Evolutionary conservation across 1,140 invertebrate genomes (phyloP), one percentile per base, ranked within the genome.

Genomic region (Drosophila bocki): DNA sequence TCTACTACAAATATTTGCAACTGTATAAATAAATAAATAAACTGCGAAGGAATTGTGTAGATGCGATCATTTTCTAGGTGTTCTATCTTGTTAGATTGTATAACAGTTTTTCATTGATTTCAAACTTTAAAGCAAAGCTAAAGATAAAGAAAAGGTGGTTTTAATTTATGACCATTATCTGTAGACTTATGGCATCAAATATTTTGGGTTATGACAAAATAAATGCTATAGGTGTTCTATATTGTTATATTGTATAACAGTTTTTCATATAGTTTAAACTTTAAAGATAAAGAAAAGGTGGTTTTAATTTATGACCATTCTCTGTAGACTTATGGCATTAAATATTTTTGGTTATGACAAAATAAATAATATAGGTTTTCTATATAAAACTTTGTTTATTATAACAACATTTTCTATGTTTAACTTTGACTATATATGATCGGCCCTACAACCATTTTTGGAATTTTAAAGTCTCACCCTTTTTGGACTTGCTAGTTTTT

Each of bases 401-500:
- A 2, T 26, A 26, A 26, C 26, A 26, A 22, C 22, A 22, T 22
- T 15, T 22, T n/a, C 6, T 3, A 7, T 22, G 11, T n/a, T 50
- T 50, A n/a, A 15, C 9, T 29, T 50, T 11, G n/a, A 29, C 15
- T 9, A 15, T 7, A 3, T 13, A 26, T 7, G 7, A 26, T 22
- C 7, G 3, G 8, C 2, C 0, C 7, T 11, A 5, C 0, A 6
- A 11, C 47, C 22, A 6, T 29, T n/a, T 50, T 50, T 17, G 26
- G 4, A 50, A n/a, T 11, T 50, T 29, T 48, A 22, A 50, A 50
- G 45, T 15, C 29, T 13, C 7, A 13, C 12, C n/a, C 32, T 19
- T 68, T 48, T 53, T 69, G 37, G 39, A 17, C 33, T 32, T 2
- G 60, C 61, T 17, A 39, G 6, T 48, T 68, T 45, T 45, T 33